A percentile compares a stretch with the other conserved stretches of the same genome.
These are phyloP conservation scores for Galerucella pusilla DNA, from an alignment of 2,888 invertebrate species.

Conservation along the genomic window DNA sequence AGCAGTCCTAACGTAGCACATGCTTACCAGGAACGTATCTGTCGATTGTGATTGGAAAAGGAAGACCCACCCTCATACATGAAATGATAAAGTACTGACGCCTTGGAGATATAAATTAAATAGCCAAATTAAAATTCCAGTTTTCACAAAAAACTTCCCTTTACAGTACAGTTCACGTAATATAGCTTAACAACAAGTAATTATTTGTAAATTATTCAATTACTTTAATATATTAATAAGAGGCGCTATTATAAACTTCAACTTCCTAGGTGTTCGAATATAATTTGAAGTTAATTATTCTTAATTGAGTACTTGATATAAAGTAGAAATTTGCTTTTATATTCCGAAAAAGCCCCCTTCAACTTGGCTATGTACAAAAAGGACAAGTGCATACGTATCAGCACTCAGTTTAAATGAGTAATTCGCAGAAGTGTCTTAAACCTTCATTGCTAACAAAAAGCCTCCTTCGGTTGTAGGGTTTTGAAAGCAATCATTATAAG, in stretches of 20 bases:
- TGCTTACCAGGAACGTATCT: no score
- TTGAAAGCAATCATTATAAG: not conserved
- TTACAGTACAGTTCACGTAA: no score
- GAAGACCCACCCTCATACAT: no score
- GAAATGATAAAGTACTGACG: no score
- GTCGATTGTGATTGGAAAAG: no score
- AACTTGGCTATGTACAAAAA: not conserved
- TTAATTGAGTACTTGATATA: slow-evolving; percentile 12
- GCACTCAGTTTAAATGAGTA: slow-evolving; percentile 2
- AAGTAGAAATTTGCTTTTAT: not conserved
- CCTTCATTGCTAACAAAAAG: not conserved
- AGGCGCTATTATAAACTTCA: slow-evolving; percentile 28
- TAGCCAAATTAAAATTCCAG: no score
- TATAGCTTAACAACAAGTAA: slow-evolving; percentile 14
- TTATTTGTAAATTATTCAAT: slow-evolving; percentile 30
- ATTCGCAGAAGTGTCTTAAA: not conserved
- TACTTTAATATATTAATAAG: slow-evolving; percentile 17
- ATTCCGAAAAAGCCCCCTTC: not conserved
- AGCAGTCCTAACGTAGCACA: no score
- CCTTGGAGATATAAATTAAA: no score
- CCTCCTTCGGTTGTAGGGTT: not conserved
- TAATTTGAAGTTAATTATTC: slow-evolving; percentile 16
- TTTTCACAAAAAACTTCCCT: no score
- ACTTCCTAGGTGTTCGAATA: not conserved
- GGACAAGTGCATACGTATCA: not conserved